Conservation (phyloP, 2,888 invertebrate species). For the Conomelus anceps region DNA sequence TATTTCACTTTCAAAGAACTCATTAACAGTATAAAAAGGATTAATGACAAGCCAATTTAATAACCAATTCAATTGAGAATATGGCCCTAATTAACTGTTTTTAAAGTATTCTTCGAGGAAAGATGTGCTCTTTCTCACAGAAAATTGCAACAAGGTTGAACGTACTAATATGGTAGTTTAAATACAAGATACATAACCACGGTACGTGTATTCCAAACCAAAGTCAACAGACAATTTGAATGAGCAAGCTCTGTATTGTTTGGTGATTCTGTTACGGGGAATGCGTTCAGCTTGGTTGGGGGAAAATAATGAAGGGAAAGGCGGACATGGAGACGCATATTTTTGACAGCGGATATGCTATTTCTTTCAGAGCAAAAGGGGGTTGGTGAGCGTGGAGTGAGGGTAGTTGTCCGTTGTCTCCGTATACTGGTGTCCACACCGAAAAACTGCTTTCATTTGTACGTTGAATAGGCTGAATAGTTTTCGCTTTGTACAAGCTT, state of each 20-base stretch:
- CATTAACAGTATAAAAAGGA: too few species aligned
- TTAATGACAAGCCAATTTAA: too few species aligned
- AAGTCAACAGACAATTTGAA: not conserved
- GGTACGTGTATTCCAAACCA: too few species aligned
- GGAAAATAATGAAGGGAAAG: not conserved
- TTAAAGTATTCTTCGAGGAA: too few species aligned
- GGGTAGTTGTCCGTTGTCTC: not conserved
- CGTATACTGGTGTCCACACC: not conserved
- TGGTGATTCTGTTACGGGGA: not conserved
- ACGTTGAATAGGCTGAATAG: not conserved
- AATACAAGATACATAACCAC: not conserved
- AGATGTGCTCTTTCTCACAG: too few species aligned
- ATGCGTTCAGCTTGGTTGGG: not conserved
- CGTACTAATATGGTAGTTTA: not conserved
- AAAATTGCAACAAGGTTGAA: too few species aligned
- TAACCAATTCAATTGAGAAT: too few species aligned
- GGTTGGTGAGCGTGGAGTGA: not conserved
- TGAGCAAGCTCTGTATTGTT: not conserved
- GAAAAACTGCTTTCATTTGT: not conserved
- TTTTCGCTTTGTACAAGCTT: not conserved
- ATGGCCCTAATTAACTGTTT: too few species aligned
- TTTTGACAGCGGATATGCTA: not conserved
- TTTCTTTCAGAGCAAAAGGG: not conserved
- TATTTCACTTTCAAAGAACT: too few species aligned
- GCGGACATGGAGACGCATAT: not conserved